phyloP scores from a whole-genome alignment of 1,140 invertebrate species.

The Brachionus manjavacas region DNA sequence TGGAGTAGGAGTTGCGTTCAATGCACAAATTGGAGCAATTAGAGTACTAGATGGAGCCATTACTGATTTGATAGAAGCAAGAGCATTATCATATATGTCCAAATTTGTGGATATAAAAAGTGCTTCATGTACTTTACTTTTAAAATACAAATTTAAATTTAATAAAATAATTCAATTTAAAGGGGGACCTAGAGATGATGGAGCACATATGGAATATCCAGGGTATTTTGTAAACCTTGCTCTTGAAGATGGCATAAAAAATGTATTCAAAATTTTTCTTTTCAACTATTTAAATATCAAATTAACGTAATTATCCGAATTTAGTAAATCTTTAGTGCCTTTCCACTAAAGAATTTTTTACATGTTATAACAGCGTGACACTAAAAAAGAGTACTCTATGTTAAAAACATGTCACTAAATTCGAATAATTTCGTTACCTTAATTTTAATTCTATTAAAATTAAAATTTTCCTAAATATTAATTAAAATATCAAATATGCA shows the following conservation, averaged over 20 bases:
- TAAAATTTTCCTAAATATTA: too few relatives aligned
- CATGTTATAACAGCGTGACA: too few relatives aligned
- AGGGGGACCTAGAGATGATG: conserved; percentile 52
- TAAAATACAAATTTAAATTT: not conserved
- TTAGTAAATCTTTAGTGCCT: too few relatives aligned
- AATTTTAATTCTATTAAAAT: too few relatives aligned
- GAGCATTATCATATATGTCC: conserved; percentile 49
- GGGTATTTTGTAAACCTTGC: conserved; percentile 49
- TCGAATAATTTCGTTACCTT: too few relatives aligned
- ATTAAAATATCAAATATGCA: too few relatives aligned
- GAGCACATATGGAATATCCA: conserved; percentile 54
- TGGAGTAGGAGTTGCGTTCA: conserved; percentile 87
- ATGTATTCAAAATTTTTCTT: conserved; percentile 46
- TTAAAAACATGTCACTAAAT: too few relatives aligned
- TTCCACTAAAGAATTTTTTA: too few relatives aligned
- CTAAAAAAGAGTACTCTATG: too few relatives aligned
- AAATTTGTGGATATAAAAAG: conserved; percentile 56
- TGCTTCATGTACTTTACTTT: conserved; percentile 52
- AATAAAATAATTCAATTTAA: not conserved
- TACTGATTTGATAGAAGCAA: conserved; percentile 52
- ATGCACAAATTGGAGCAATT: conserved; percentile 76
- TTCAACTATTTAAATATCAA: not conserved
- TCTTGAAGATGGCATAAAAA: conserved; percentile 49
- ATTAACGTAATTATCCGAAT: too few relatives aligned
- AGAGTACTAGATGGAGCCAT: conserved; percentile 56